Evolutionary conservation across 2,113 vertebrate genomes (phyloP), one percentile per base, ranked within the genome.

Genomic region (Mionectes macconnelli): DNA sequence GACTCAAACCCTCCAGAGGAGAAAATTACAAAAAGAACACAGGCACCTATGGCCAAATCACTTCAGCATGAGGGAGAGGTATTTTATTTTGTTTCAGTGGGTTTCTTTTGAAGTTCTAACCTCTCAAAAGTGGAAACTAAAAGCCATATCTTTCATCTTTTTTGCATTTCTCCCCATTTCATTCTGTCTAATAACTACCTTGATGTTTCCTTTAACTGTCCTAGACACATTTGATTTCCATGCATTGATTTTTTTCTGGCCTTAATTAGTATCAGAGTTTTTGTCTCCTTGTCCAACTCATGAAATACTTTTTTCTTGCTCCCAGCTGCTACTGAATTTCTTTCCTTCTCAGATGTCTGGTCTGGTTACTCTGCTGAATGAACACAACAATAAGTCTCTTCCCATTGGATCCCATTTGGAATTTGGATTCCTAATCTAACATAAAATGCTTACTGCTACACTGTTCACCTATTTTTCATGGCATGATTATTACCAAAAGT

Each of bases 21-120:
- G 42, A 84, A 60, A 94, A 86, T 55, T 70, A 94, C 74, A 60
- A 68, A 87, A 81, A 79, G 83, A 93, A 89, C 88, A 94, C 1
- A 2, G 80, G 69, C 49, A 93, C 45, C 45, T 89, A 84, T 82
- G 76, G 88, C 73, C 76, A 95, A 92, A 96, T 92, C 89, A 86
- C 73, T 86, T 64, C 56, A 89, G 49, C 49, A 50, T 23, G 21
- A 93, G 68, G 80, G 66, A 95, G 37, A 90, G 90, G 44, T 37
- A 69, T 84, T 90, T 96, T 88, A 91, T 81, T 95, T 94, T 90
- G 80, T 47, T 86, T 77, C 91, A 90, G 62, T 35, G 20, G 33
- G 45, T 81, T 89, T 81, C 92, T 96, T 96, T 94, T 89, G 80
- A 93, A 95, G 83, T 72, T 82, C n/a, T 87, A 93, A 88, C 64